phyloP scores from a whole-genome alignment of 2,113 vertebrate genomes.

The Dromas ardeola region DNA sequence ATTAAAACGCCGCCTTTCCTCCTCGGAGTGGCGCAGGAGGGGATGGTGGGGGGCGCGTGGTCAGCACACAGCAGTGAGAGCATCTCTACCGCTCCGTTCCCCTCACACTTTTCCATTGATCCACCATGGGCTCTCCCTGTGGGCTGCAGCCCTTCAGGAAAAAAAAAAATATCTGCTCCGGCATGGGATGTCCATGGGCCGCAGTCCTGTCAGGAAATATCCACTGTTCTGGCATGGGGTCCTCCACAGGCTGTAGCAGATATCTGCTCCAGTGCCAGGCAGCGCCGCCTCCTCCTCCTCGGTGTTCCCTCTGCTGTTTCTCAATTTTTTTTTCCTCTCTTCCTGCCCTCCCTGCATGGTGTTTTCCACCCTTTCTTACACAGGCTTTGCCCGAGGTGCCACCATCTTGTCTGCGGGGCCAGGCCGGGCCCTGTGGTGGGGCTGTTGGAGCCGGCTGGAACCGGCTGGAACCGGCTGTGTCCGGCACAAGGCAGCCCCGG shows the following conservation, averaged over 20 bases:
- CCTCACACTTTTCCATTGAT: not conserved
- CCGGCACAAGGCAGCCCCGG: fast-evolving
- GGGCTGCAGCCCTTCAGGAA: not conserved
- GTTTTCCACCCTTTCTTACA: not conserved
- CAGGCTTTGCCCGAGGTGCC: fast-evolving
- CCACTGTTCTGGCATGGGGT: too few relatives aligned
- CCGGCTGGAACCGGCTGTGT: fast-evolving
- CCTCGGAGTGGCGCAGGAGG: fast-evolving
- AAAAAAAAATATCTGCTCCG: not conserved
- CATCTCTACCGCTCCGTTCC: fast-evolving
- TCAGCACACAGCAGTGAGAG: not conserved
- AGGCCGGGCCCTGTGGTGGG: fast-evolving
- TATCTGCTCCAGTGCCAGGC: not conserved
- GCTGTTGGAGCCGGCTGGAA: fast-evolving
- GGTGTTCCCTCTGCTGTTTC: not conserved
- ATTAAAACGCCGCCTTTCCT: not conserved
- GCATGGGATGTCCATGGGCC: too few relatives aligned
- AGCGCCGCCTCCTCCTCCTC: not conserved
- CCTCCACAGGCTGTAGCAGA: not conserved
- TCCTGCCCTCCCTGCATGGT: not conserved
- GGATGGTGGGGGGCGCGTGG: fast-evolving
- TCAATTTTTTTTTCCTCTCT: not conserved
- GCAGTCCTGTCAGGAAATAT: not conserved
- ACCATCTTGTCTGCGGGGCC: not conserved
- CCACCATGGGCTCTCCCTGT: not conserved